These are phyloP conservation scores for Heliothis subflexa DNA, from an alignment of 1,140 invertebrate genomes.

Conservation along the genomic window DNA sequence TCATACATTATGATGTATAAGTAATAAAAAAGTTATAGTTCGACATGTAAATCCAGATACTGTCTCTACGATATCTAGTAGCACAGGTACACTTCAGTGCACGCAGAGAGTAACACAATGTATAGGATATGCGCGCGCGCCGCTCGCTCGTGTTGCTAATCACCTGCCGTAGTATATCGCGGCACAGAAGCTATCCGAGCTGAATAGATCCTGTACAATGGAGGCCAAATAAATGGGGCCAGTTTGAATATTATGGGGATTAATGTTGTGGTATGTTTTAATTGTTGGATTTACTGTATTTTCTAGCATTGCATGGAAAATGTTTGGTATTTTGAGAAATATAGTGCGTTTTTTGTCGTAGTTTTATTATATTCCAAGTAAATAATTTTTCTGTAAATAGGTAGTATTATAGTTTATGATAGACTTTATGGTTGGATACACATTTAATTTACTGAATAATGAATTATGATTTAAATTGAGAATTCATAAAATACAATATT, in stretches of 20 bases:
- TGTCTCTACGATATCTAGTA: background rate
- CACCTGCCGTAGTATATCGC: constrained; percentile 57
- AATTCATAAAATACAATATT: too few relatives aligned
- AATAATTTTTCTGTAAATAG: background rate
- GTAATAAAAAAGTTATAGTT: background rate
- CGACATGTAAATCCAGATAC: background rate
- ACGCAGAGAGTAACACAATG: constrained; percentile 45
- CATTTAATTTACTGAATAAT: too few relatives aligned
- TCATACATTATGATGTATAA: too few relatives aligned
- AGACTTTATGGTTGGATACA: too few relatives aligned
- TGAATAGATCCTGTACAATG: constrained; percentile 49
- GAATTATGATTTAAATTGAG: too few relatives aligned
- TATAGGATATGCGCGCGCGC: constrained; percentile 50
- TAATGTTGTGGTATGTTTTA: constrained; percentile 8
- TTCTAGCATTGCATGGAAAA: background rate
- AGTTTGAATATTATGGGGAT: background rate
- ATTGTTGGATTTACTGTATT: background rate
- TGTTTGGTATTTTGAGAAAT: too few relatives aligned
- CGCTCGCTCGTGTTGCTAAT: constrained; percentile 53
- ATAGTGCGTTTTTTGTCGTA: too few relatives aligned
- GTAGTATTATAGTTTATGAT: too few relatives aligned
- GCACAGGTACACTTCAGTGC: background rate
- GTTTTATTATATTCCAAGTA: background rate
- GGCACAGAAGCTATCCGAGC: constrained; percentile 53
- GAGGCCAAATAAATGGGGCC: constrained; percentile 15